A percentile compares a stretch with the other conserved stretches of the same genome.
Evolutionary conservation across 2,113 vertebrate genomes (phyloP).

Genomic region (Acanthochromis polyacanthus): DNA sequence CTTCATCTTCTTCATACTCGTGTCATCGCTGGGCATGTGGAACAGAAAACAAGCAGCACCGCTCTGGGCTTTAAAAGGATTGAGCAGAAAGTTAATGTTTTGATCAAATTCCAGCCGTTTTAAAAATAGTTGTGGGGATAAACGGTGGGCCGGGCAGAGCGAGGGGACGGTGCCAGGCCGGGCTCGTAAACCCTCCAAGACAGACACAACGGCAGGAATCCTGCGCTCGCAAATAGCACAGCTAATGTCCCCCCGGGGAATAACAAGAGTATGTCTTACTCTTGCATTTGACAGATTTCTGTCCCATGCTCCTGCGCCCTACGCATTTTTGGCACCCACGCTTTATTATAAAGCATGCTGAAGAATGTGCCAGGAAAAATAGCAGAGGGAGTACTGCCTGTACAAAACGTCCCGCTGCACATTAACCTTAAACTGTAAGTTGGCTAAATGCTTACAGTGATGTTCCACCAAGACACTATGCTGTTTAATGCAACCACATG

Average conservation of each 20-base stretch:
- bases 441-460: background rate
- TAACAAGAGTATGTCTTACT: conserved; percentile 55
- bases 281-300: conserved; percentile 71
- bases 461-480: background rate
- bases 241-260: conserved; percentile 62
- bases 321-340: conserved; percentile 54
- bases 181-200: conserved; percentile 65
- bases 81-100: conserved; percentile 77
- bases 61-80: conserved; percentile 79
- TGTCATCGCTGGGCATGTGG: conserved; percentile 63
- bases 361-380: conserved; percentile 60
- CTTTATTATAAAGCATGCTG: conserved; percentile 52
- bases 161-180: conserved; percentile 64
- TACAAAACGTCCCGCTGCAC: conserved; percentile 9
- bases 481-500: too few relatives aligned
- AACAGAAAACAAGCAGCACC: conserved; percentile 69
- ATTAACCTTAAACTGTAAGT: conserved; percentile 12
- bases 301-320: conserved; percentile 72
- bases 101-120: conserved; percentile 82
- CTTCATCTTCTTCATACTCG: conserved; percentile 26
- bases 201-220: conserved; percentile 69
- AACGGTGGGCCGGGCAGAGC: conserved; percentile 64
- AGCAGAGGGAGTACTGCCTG: conserved; percentile 16
- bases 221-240: conserved; percentile 68
- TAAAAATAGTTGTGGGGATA: conserved; percentile 83